phyloP scores from a whole-genome alignment of 1,140 invertebrate genomes.

The Ips typographus region DNA sequence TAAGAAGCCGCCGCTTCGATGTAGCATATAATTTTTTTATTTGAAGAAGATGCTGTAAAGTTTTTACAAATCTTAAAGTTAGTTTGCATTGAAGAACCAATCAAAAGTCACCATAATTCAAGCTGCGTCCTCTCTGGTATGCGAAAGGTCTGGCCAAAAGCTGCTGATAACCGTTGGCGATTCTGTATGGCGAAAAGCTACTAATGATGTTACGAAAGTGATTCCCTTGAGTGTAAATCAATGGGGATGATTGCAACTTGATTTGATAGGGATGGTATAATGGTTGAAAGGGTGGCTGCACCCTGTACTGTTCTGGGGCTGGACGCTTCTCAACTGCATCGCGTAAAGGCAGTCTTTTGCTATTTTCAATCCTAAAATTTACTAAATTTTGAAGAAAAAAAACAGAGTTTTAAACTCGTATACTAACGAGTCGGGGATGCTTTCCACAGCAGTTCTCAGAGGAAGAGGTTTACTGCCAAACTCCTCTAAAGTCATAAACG shows the following conservation, averaged over 20 bases:
- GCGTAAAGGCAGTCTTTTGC: slow-evolving; percentile 56
- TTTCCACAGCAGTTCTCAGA: slow-evolving; percentile 61
- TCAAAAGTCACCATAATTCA: slow-evolving; percentile 25
- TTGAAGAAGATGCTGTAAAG: neutral
- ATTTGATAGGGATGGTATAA: slow-evolving; percentile 8
- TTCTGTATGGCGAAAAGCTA: slow-evolving; percentile 40
- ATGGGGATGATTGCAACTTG: neutral
- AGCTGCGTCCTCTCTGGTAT: slow-evolving; percentile 28
- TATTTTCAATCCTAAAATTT: slow-evolving; percentile 37
- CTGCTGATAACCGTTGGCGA: slow-evolving; percentile 48
- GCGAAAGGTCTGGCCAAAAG: slow-evolving; percentile 33
- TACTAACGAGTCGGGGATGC: slow-evolving; percentile 54
- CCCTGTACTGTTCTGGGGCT: slow-evolving; percentile 57
- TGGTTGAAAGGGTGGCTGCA: slow-evolving; percentile 41
- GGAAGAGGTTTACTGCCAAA: slow-evolving; percentile 54
- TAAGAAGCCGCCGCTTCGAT: slow-evolving; percentile 67
- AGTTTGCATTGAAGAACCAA: neutral
- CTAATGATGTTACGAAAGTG: slow-evolving; percentile 32
- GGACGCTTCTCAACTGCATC: slow-evolving; percentile 70
- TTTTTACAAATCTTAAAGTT: too few relatives aligned
- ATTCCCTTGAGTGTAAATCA: slow-evolving; percentile 29
- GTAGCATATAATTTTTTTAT: slow-evolving; percentile 63
- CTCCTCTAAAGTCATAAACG: slow-evolving; percentile 38
- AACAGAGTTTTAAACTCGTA: slow-evolving; percentile 1
- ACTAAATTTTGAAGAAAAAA: neutral